Base-by-base conservation (phyloP, 23 tunicate genomes). In the Styela clava region DNA sequence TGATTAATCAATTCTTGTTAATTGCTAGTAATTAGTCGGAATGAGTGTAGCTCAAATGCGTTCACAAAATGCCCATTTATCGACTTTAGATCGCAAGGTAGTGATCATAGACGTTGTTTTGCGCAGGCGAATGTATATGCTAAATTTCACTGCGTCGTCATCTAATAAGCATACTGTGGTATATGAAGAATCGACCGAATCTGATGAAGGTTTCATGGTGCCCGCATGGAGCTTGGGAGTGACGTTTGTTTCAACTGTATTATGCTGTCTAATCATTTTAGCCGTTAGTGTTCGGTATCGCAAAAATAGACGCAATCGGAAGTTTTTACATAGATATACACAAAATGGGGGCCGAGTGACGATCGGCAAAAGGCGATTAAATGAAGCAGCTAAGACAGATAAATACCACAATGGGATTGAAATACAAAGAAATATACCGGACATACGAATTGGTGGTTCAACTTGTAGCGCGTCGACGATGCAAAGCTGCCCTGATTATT, bases 211-310 rank as follows among this genome's bases (percentile, higher is more conserved):
- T n/a, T n/a, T n/a, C n/a, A n/a, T 44, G 9, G 56, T 44, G 12
- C 77, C 77, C 12, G 77, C 35, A 22, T 71, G 77, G 77, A 71
- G 77, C 34, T 29, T 71, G 7, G 23, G 32, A 3, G 24, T 71
- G 2, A 35, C 29, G 77, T 71, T 32, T 30, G 77, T 29, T 71
- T 16, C 29, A 16, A 71, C 77, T 3, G 34, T 32, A 21, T 71
- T n/a, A 3, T 30, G 32, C 16, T 71, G 77, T 71, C 35, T 16
- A 3, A 5, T 22, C 16, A 35, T 71, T 31, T 16, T 35, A 22
- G 35, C 34, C 34, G 5, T 16, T 5, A 9, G 5, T 18, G 23
- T 30, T 2, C 29, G 16, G 5, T 21, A 28, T 33, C 23, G 34
- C 37, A 71, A 71, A 22, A 71, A 16, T 3, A 12, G 35, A 21